Evolutionary conservation across 2,113 vertebrate species (phyloP).

Genomic region (Haemorhous mexicanus): DNA sequence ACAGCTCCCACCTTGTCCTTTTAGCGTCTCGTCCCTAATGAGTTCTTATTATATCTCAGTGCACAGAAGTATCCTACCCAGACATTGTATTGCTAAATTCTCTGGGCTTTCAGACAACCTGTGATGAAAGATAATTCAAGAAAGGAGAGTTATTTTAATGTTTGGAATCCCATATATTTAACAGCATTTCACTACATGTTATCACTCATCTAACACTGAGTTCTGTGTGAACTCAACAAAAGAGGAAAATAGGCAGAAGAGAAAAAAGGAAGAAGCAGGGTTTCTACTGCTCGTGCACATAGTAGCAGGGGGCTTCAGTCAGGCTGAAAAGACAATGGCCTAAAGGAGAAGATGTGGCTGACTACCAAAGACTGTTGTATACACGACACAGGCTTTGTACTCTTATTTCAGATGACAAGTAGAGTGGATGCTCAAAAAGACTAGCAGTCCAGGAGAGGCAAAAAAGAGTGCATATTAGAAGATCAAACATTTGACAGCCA

Average conservation of each 20-base stretch:
- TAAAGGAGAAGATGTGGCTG: neutral
- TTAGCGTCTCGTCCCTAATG: neutral
- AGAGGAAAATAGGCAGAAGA: constrained; percentile 49
- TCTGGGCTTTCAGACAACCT: constrained; percentile 50
- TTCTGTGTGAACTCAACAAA: constrained; percentile 53
- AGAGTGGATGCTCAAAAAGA: constrained; percentile 35
- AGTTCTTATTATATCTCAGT: constrained; percentile 37
- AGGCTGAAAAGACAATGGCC: constrained; percentile 49
- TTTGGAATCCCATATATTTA: constrained; percentile 48
- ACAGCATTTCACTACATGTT: constrained; percentile 40
- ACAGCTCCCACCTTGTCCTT: neutral
- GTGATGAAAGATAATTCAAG: constrained; percentile 43
- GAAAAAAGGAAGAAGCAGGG: constrained; percentile 30
- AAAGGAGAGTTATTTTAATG: constrained; percentile 50
- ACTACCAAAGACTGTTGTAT: constrained; percentile 30
- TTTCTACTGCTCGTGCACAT: neutral
- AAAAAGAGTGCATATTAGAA: constrained; percentile 34
- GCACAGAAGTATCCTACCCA: constrained; percentile 21
- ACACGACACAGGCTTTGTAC: constrained; percentile 18
- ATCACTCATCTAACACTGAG: constrained; percentile 29
- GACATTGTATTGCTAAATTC: constrained; percentile 54
- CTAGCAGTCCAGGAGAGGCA: constrained; percentile 16
- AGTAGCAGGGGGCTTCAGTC: constrained; percentile 39
- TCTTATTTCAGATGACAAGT: constrained; percentile 54
- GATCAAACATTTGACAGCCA: constrained; percentile 50